Evolutionary conservation across 1,140 invertebrate genomes (phyloP).

Genomic region (Dendroctonus ponderosae): DNA sequence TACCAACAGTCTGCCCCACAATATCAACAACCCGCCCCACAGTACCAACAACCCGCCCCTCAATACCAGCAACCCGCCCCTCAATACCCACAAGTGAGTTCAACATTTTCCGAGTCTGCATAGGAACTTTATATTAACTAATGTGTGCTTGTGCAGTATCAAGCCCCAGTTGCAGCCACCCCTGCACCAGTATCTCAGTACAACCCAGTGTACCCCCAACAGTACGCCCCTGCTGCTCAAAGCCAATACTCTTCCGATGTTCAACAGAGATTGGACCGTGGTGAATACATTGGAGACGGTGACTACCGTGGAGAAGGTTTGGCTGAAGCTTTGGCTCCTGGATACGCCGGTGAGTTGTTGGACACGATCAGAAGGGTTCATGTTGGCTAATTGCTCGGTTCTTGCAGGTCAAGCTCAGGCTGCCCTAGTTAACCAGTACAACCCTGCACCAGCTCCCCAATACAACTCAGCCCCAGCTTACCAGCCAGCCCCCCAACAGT

Average conservation of each 20-base stretch:
- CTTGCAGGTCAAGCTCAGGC: constrained; percentile 23
- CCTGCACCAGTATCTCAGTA: constrained; percentile 37
- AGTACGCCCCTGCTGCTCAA: constrained; percentile 44
- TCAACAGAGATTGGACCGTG: constrained; percentile 43
- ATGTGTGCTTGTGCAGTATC: constrained; percentile 27
- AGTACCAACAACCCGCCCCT: constrained; percentile 30
- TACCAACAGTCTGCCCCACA: constrained; percentile 27
- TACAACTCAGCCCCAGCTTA: constrained; percentile 30
- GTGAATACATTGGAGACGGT: constrained; percentile 46
- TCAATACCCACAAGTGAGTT: constrained; percentile 29
- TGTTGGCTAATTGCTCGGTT: background rate
- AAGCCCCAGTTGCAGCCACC: constrained; percentile 28
- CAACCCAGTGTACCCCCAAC: constrained; percentile 36
- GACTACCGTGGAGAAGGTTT: constrained; percentile 53
- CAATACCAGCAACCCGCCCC: constrained; percentile 30
- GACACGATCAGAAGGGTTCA: background rate
- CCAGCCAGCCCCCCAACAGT: constrained; percentile 6
- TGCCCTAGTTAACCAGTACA: constrained; percentile 21
- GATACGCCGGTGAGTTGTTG: constrained; percentile 31
- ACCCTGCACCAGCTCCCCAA: constrained; percentile 26
- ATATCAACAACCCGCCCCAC: constrained; percentile 32
- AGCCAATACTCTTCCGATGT: constrained; percentile 49
- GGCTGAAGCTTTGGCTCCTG: constrained; percentile 49
- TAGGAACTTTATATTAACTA: background rate
- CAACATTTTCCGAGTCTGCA: background rate